Percentiles rank a stretch among this genome's conserved stretches.
Conservation (phyloP, 2,797 vertebrate genomes). For the Enteromius fasciolatus region DNA sequence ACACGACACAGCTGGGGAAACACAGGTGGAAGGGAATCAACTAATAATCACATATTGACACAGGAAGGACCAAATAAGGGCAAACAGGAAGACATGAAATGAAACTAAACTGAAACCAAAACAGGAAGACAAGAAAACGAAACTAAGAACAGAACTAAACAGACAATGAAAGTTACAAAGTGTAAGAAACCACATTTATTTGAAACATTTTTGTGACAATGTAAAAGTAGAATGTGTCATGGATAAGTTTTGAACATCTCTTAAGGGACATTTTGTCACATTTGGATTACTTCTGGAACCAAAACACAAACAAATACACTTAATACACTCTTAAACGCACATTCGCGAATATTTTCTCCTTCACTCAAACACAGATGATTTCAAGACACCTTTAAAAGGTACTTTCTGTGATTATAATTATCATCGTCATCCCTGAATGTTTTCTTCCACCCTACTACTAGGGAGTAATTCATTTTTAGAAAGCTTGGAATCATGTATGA, state of each 20-base stretch:
- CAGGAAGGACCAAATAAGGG: too few relatives aligned
- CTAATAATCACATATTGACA: too few relatives aligned
- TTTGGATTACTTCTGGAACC: neutral
- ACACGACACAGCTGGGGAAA: too few relatives aligned
- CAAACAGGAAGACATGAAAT: too few relatives aligned
- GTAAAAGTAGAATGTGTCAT: neutral
- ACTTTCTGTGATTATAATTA: constrained; percentile 60
- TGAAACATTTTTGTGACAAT: neutral
- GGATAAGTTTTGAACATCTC: neutral
- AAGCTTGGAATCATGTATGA: constrained; percentile 45
- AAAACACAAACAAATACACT: neutral
- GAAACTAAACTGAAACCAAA: too few relatives aligned
- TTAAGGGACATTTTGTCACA: neutral
- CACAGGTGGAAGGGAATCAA: too few relatives aligned
- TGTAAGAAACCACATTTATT: neutral
- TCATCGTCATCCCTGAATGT: constrained; percentile 52
- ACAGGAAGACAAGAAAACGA: too few relatives aligned
- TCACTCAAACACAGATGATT: constrained; percentile 27
- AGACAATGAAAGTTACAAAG: too few relatives aligned
- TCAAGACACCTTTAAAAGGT: constrained; percentile 28
- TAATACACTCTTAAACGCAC: neutral
- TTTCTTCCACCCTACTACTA: constrained; percentile 55
- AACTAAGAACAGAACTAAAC: too few relatives aligned
- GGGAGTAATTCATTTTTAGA: constrained; percentile 64
- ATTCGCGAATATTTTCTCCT: neutral